Conservation (phyloP, 2,888 invertebrate genomes). For the Blastobasis lacticolella region DNA sequence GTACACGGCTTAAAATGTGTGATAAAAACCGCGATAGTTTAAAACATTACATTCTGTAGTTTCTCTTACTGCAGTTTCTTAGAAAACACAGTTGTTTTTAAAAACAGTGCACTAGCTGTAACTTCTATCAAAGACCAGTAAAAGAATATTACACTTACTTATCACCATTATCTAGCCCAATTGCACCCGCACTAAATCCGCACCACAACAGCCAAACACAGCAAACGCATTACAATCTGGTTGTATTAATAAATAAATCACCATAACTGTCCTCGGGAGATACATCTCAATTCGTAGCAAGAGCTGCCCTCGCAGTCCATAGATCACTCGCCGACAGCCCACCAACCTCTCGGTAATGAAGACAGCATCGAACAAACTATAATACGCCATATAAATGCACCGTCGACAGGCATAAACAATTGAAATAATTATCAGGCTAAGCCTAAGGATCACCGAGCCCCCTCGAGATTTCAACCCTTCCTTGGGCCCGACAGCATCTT, state of each 20-base stretch:
- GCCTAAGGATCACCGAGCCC: slow-evolving; percentile 59
- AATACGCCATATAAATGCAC: slow-evolving; percentile 72
- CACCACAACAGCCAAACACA: too few species aligned
- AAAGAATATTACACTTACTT: too few species aligned
- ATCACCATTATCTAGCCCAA: too few species aligned
- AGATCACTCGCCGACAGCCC: slow-evolving; percentile 55
- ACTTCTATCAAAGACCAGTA: too few species aligned
- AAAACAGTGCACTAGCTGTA: too few species aligned
- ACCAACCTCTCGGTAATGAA: slow-evolving; percentile 48
- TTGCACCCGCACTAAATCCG: too few species aligned
- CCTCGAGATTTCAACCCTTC: slow-evolving; percentile 71
- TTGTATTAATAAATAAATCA: slow-evolving; percentile 21
- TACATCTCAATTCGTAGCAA: slow-evolving; percentile 40
- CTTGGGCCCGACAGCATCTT: slow-evolving; percentile 67
- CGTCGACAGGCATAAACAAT: slow-evolving; percentile 73
- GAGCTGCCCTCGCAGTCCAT: slow-evolving; percentile 24
- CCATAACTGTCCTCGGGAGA: slow-evolving; percentile 35
- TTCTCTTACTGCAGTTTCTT: too few species aligned
- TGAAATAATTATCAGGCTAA: slow-evolving; percentile 75
- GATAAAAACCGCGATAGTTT: too few species aligned
- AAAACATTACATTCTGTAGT: too few species aligned
- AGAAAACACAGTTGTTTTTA: too few species aligned
- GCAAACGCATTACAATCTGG: too few species aligned
- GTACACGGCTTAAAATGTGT: too few species aligned
- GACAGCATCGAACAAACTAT: slow-evolving; percentile 64